A percentile compares a stretch with the other conserved stretches of the same genome.
Conservation (phyloP, 2,113 vertebrate genomes). For the Syrrhaptes paradoxus region DNA sequence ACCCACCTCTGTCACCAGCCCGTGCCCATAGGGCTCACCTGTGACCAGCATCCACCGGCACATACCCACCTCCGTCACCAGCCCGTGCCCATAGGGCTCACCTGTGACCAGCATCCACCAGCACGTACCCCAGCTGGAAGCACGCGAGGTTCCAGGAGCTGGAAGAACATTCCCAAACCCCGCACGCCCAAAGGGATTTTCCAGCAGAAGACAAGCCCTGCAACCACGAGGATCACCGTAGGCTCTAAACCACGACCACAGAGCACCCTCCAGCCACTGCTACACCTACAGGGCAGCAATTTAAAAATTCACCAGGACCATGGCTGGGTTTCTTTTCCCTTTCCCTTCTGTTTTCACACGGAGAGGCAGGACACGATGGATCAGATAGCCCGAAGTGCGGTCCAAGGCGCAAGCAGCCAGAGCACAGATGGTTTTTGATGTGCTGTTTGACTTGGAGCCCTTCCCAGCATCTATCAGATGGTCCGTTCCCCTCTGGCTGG, state of each 20-base stretch:
- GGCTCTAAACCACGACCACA: background rate
- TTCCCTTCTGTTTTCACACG: background rate
- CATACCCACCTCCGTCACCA: background rate
- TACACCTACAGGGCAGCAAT: rapidly evolving
- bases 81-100: background rate
- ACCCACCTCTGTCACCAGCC: background rate
- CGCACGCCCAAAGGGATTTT: background rate
- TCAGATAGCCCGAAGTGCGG: background rate
- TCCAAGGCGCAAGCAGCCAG: background rate
- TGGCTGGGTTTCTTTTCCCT: background rate
- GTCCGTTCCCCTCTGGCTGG: background rate
- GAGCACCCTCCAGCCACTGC: background rate
- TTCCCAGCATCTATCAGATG: background rate
- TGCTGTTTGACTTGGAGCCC: constrained; percentile 12
- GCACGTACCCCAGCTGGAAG: background rate
- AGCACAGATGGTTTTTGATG: background rate
- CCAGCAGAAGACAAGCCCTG: background rate
- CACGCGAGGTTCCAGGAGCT: rapidly evolving
- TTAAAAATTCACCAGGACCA: too few species aligned
- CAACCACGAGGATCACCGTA: background rate
- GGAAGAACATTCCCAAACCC: background rate
- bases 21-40: background rate
- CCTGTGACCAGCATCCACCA: background rate
- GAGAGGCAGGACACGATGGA: rapidly evolving
- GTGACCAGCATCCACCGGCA: rapidly evolving